Conservation (phyloP, 2,888 invertebrate genomes). For the Notocelia uddmanniana region DNA sequence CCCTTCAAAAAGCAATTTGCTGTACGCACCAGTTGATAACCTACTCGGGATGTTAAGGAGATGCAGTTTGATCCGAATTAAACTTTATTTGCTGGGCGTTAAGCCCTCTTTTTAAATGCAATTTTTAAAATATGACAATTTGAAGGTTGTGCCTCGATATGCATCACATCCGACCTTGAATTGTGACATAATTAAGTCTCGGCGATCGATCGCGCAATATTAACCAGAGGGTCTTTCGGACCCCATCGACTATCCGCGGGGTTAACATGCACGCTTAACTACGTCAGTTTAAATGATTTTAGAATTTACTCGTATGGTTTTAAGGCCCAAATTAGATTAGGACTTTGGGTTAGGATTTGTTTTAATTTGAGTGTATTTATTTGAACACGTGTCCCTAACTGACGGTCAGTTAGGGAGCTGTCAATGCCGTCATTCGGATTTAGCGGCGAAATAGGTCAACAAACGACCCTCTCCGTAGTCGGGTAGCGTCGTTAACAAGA, state of each 20-base stretch:
- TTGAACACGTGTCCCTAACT: conserved; percentile 30
- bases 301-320: neutral
- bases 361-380: conserved; percentile 36
- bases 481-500: conserved; percentile 51
- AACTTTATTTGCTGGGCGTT: neutral
- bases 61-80: neutral
- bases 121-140: neutral
- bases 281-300: conserved; percentile 26
- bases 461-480: conserved; percentile 26
- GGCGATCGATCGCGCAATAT: conserved; percentile 68
- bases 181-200: conserved; percentile 74
- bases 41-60: neutral
- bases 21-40: conserved; percentile 18
- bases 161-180: conserved; percentile 72
- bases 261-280: conserved; percentile 51
- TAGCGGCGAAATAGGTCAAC: conserved; percentile 34
- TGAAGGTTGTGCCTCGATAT: conserved; percentile 20
- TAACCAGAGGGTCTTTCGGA: conserved; percentile 61
- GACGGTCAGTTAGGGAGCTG: conserved; percentile 32
- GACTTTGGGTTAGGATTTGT: neutral
- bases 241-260: conserved; percentile 61
- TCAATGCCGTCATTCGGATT: conserved; percentile 17
- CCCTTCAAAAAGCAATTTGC: conserved; percentile 38
- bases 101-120: neutral
- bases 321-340: neutral